A percentile compares a stretch with the other conserved stretches of the same genome.
Evolutionary conservation across 1,140 invertebrate genomes (phyloP).

Genomic region (Chironomus tepperi): DNA sequence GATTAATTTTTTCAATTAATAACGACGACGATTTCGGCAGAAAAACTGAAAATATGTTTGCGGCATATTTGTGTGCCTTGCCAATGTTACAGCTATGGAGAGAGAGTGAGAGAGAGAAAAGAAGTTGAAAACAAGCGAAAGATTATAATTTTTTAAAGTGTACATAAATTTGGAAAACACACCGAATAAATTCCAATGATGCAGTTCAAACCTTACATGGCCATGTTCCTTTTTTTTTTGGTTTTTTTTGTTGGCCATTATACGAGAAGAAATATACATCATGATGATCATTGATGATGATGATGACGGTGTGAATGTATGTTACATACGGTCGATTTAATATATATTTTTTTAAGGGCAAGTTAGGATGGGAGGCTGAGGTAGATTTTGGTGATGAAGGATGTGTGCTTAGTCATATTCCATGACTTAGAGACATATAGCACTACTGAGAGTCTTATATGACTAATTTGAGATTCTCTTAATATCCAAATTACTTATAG

Average conservation of each 20-base stretch:
- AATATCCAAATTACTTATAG: too few species aligned
- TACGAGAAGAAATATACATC: background rate
- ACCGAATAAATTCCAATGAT: conserved; percentile 1
- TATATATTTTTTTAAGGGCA: too few species aligned
- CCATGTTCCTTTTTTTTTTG: background rate
- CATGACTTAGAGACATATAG: too few species aligned
- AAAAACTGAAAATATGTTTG: conserved; percentile 9
- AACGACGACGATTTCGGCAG: conserved; percentile 10
- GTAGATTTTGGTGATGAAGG: too few species aligned
- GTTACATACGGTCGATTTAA: background rate
- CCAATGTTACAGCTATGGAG: background rate
- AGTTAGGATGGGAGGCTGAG: too few species aligned
- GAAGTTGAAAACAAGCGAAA: background rate
- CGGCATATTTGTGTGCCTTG: background rate
- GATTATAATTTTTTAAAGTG: conserved; percentile 15
- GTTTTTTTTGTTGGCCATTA: too few species aligned
- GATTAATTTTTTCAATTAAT: conserved; percentile 15
- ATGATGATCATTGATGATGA: background rate
- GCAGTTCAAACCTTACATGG: background rate
- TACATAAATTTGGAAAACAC: conserved; percentile 9
- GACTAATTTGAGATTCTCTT: too few species aligned
- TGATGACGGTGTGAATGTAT: conserved; percentile 4
- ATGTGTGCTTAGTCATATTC: too few species aligned
- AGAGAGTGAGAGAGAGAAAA: background rate
- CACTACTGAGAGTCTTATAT: too few species aligned